These are phyloP conservation scores for Euglossa dilemma DNA, from an alignment of 1,140 invertebrate genomes.

Conservation along the genomic window DNA sequence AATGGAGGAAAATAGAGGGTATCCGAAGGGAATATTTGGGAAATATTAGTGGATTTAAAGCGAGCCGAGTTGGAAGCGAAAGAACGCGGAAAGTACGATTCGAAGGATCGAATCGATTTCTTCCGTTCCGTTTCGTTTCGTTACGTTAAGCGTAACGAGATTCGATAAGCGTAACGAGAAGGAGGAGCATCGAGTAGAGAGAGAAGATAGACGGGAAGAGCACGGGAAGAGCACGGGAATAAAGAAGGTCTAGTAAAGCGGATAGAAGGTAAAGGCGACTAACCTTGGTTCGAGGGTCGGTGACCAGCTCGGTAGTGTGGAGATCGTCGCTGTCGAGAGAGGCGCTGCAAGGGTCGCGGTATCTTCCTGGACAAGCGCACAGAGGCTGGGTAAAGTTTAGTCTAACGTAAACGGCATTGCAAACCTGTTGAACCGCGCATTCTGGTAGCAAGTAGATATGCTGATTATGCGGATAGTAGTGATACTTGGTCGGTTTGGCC, in stretches of 20 bases:
- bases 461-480: constrained; percentile 96
- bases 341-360: constrained; percentile 94
- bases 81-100: not conserved
- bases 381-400: constrained; percentile 96
- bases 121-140: not conserved
- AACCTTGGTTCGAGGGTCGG: constrained; percentile 91
- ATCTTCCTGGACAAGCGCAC: constrained; percentile 92
- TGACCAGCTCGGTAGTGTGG: constrained; percentile 94
- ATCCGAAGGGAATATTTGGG: not conserved
- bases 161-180: constrained; percentile 1
- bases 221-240: not conserved
- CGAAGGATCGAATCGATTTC: not conserved
- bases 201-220: not conserved
- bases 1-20: no score
- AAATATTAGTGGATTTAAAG: not conserved
- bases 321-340: constrained; percentile 93
- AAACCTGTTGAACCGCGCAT: constrained; percentile 96
- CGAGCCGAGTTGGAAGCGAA: not conserved
- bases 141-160: not conserved
- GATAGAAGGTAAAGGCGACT: constrained; percentile 36
- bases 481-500: constrained; percentile 94
- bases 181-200: not conserved
- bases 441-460: constrained; percentile 95
- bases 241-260: constrained; percentile 1
- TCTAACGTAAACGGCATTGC: constrained; percentile 95